Evolutionary conservation across 2,888 invertebrate species (phyloP).

Genomic region (Labia minor): DNA sequence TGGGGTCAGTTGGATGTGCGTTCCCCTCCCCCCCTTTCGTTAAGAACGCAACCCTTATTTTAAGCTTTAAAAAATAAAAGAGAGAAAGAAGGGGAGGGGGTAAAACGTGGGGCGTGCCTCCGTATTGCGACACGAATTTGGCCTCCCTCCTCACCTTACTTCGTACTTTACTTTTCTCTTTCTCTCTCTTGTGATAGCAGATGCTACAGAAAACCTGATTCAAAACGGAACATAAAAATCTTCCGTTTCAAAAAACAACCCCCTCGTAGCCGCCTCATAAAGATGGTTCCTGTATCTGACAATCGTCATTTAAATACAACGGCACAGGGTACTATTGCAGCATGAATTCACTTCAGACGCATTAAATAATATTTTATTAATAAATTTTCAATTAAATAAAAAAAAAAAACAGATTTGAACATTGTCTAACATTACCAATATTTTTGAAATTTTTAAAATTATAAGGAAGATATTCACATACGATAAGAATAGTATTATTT

Average conservation of each 20-base stretch:
- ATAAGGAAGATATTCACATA: no score
- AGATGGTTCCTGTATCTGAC: not conserved
- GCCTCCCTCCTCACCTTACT: not conserved
- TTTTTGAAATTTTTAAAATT: no score
- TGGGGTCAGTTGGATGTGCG: not conserved
- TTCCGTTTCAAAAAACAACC: conserved; percentile 3
- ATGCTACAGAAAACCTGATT: conserved; percentile 4
- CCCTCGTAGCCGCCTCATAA: not conserved
- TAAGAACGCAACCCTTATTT: not conserved
- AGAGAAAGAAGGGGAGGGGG: no score
- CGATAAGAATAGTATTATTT: no score
- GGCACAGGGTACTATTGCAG: no score
- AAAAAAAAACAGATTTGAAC: no score
- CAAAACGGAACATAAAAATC: conserved; percentile 3
- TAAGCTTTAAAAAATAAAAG: not conserved
- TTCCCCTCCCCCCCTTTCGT: not conserved
- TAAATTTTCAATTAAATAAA: no score
- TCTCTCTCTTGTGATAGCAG: not conserved
- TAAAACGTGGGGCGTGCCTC: conserved; percentile 1
- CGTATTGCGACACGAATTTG: not conserved
- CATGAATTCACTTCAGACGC: no score
- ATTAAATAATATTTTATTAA: no score
- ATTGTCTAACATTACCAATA: no score
- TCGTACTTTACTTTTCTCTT: not conserved
- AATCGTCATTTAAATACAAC: not conserved